Evolutionary conservation across 2,113 vertebrate genomes (phyloP), one percentile per base, ranked within the genome.

Genomic region (Pelobates fuscus): DNA sequence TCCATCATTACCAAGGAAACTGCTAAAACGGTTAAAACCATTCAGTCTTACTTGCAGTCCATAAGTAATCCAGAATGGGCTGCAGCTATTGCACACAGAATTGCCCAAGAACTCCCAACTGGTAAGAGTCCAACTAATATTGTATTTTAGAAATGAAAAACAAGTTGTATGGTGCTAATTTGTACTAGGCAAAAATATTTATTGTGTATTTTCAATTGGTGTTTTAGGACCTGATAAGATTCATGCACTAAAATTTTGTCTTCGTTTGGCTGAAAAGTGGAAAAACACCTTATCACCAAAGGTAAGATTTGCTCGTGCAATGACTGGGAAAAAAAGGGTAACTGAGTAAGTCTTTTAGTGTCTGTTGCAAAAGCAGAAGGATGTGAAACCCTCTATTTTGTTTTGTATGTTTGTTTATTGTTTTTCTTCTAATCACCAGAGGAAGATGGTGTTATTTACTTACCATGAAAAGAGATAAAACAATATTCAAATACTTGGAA

Each of bases 1-100:
- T 82, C 86, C 0, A 25, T 86, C 17, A 69, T 90, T 25, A 90
- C 81, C 67, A 95, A 91, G 78, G 93, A 96, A 70, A 84, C 85
- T 1, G 78, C 84, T 1, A 88, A 85, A 75, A 90, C 93, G 2
- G 86, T 93, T 0, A 87, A 91, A 68, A 89, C 86, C 0, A 91
- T 99, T 37, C 94, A 95, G 80, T 93, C 87, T 5, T 96, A 94
- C 77, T 78, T 97, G 8, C 78, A 93, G n/a, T 90, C 93, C 23
- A 97, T 99, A 30, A 83, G 93, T 69, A 97, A 94, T 68, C 91
- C 88, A 0, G 95, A 99, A 82, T 97, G 93, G 93, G 96, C 97
- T 0, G 91, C 90, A 2, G 97, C 96, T 41, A 94, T 95, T 0
- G 92, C 94, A 54, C 90, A 95, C 86, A 96, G 88, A 74, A 93